Evolutionary conservation across 2,797 vertebrate genomes (phyloP).

Genomic region (Oreortyx pictus): DNA sequence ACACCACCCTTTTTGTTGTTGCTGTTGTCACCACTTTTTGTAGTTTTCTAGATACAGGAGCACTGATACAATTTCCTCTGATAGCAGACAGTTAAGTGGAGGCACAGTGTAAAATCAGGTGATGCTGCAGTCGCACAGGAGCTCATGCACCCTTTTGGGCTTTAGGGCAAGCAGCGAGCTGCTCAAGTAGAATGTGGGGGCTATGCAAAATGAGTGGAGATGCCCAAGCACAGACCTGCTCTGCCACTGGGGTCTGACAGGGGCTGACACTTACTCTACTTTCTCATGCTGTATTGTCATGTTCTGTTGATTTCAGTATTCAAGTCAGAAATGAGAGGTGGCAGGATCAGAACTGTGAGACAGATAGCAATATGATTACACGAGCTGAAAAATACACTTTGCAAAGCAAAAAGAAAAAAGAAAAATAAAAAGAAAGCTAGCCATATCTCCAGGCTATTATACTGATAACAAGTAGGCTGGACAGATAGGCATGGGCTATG

Average conservation of each 20-base stretch:
- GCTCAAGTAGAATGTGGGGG: slow-evolving; percentile 79
- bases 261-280: slow-evolving; percentile 35
- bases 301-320: slow-evolving; percentile 78
- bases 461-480: background rate
- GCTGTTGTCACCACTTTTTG: slow-evolving; percentile 74
- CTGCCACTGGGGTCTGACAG: slow-evolving; percentile 68
- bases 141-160: slow-evolving; percentile 78
- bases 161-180: slow-evolving; percentile 73
- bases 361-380: background rate
- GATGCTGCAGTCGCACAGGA: slow-evolving; percentile 82
- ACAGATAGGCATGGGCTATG: background rate
- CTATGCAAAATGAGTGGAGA: slow-evolving; percentile 81
- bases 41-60: slow-evolving; percentile 84
- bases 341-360: slow-evolving; percentile 31
- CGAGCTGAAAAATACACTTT: background rate
- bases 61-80: slow-evolving; percentile 88
- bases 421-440: background rate
- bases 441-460: background rate
- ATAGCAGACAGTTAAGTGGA: slow-evolving; percentile 85
- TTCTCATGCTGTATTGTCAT: slow-evolving; percentile 64
- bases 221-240: slow-evolving; percentile 76
- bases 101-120: slow-evolving; percentile 82
- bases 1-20: background rate
- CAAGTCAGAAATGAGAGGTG: slow-evolving; percentile 62
- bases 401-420: background rate